phyloP scores from a whole-genome alignment of 2,888 invertebrate genomes.

The Apotomis betuletana region DNA sequence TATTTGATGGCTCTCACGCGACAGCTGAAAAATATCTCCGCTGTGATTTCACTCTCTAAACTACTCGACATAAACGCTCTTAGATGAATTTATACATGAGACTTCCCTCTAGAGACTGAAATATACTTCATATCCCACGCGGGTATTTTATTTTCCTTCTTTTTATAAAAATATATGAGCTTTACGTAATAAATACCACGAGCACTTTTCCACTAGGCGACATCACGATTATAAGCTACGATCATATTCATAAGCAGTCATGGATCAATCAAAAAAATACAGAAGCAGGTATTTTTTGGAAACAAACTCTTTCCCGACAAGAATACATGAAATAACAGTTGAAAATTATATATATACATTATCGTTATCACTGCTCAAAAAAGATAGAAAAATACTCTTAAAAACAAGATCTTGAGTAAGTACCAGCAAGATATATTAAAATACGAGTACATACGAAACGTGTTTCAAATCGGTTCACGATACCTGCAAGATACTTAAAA shows the following conservation, averaged over 20 bases:
- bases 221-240: not conserved
- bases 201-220: not conserved
- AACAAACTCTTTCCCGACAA: no score
- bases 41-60: constrained; percentile 39
- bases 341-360: no score
- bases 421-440: no score
- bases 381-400: no score
- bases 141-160: not conserved
- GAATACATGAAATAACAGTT: no score
- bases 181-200: constrained; percentile 7
- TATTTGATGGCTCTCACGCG: constrained; percentile 43
- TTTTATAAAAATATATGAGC: constrained; percentile 18
- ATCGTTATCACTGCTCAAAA: no score
- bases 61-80: constrained; percentile 36
- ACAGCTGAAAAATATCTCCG: constrained; percentile 39
- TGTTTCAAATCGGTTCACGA: no score
- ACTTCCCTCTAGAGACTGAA: constrained; percentile 8
- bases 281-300: no score
- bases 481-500: no score
- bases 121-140: constrained; percentile 20
- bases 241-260: not conserved
- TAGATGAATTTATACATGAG: constrained; percentile 36
- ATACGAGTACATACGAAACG: no score
- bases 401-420: no score
- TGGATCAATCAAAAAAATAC: no score